Evolutionary conservation across 2,797 vertebrate genomes (phyloP).

Genomic region (Gymnocypris eckloni): DNA sequence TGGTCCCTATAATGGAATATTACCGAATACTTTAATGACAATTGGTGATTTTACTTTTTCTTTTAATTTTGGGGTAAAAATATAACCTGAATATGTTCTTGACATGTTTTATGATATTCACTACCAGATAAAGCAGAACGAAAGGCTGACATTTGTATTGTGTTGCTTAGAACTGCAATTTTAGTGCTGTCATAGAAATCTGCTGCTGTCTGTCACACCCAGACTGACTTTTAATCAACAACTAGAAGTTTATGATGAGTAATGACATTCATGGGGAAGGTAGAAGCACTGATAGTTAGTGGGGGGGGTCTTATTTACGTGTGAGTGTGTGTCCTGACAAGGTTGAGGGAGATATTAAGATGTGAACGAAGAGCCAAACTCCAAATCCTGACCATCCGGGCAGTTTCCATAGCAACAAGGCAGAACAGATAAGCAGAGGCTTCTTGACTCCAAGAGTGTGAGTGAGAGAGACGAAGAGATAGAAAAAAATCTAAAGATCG

Average conservation of each 20-base stretch:
- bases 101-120: not conserved
- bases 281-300: conserved; percentile 1
- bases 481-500: conserved; percentile 14
- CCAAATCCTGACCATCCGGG: conserved; percentile 59
- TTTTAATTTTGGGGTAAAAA: not conserved
- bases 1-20: not conserved
- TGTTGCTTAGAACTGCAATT: not conserved
- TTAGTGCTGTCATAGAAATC: not conserved
- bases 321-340: conserved; percentile 59
- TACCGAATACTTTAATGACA: no score
- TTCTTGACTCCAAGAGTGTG: conserved; percentile 67
- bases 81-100: not conserved
- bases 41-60: no score
- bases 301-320: conserved; percentile 36
- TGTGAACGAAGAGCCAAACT: conserved; percentile 52
- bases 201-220: conserved; percentile 25
- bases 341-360: conserved; percentile 73
- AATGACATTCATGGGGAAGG: conserved; percentile 1
- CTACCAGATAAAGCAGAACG: not conserved
- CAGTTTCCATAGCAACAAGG: conserved; percentile 78
- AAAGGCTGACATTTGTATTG: not conserved
- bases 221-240: conserved; percentile 29
- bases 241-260: not conserved
- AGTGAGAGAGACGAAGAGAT: conserved; percentile 53
- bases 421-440: conserved; percentile 75